Evolutionary conservation across 1,140 invertebrate genomes (phyloP).

Genomic region (Colletes latitarsis): DNA sequence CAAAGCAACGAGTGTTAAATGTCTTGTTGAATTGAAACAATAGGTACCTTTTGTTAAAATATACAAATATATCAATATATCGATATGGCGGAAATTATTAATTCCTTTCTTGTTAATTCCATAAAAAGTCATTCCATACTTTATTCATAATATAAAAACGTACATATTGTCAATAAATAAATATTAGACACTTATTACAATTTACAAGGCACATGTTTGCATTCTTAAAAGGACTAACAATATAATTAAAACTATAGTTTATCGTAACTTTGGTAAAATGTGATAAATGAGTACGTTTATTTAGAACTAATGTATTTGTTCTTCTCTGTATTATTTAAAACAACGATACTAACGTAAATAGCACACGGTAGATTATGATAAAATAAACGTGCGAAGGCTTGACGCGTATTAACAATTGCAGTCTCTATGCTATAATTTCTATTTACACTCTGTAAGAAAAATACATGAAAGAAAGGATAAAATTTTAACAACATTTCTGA

Average conservation of each 20-base stretch:
- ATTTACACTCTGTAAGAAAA: constrained; percentile 46
- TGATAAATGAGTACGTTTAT: background rate
- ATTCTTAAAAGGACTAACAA: constrained; percentile 44
- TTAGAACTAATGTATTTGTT: background rate
- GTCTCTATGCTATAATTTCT: constrained; percentile 22
- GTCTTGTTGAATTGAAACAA: constrained; percentile 36
- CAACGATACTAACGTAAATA: constrained; percentile 1
- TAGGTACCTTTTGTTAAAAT: constrained; percentile 54
- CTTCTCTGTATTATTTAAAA: background rate
- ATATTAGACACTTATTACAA: constrained; percentile 65
- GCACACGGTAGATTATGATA: background rate
- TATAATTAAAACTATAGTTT: constrained; percentile 10
- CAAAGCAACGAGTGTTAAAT: constrained; percentile 15
- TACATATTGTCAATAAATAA: constrained; percentile 66
- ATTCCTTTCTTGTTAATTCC: constrained; percentile 41
- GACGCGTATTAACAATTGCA: constrained; percentile 17
- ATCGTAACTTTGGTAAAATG: constrained; percentile 47
- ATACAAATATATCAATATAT: constrained; percentile 39
- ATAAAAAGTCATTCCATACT: constrained; percentile 54
- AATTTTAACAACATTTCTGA: constrained; percentile 9
- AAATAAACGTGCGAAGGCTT: constrained; percentile 12
- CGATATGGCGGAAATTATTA: constrained; percentile 15
- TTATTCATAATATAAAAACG: constrained; percentile 71
- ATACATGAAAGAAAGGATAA: constrained; percentile 14
- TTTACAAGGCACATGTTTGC: constrained; percentile 68